Evolutionary conservation across 2,888 invertebrate species (phyloP).

Genomic region (Ypsolopha sequella): DNA sequence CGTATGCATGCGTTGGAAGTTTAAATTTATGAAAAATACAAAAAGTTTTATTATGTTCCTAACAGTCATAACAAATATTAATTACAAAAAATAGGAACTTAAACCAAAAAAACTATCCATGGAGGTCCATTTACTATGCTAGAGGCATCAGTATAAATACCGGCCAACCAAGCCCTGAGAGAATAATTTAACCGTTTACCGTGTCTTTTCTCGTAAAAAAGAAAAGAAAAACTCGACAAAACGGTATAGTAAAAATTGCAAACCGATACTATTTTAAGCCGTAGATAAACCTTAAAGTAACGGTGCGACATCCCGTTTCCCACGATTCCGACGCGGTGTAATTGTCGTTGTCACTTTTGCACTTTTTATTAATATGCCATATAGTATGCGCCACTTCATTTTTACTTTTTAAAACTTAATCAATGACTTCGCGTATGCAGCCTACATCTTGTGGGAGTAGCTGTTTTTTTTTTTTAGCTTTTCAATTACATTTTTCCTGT

Average conservation of each 20-base stretch:
- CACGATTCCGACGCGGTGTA: conserved; percentile 16
- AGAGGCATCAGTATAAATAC: too few relatives aligned
- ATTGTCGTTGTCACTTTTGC: conserved; percentile 14
- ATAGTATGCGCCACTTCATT: conserved; percentile 11
- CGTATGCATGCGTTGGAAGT: too few relatives aligned
- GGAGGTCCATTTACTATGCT: too few relatives aligned
- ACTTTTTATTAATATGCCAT: conserved; percentile 14
- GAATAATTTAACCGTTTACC: too few relatives aligned
- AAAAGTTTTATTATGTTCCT: too few relatives aligned
- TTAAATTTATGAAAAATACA: too few relatives aligned
- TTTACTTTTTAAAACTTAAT: conserved; percentile 9
- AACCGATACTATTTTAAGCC: neutral
- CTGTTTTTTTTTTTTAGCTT: neutral
- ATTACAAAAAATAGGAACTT: too few relatives aligned
- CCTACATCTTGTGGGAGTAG: conserved; percentile 5
- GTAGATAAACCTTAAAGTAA: conserved; percentile 14
- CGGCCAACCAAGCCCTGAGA: too few relatives aligned
- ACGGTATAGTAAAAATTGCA: neutral
- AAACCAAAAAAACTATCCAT: too few relatives aligned
- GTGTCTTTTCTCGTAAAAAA: neutral
- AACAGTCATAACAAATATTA: too few relatives aligned
- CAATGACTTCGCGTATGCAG: conserved; percentile 10
- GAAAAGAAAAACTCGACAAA: neutral
- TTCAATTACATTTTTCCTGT: conserved; percentile 1
- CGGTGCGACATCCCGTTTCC: conserved; percentile 34